Base-by-base conservation (phyloP, 2,113 vertebrate genomes). In the Chaetura pelagica region DNA sequence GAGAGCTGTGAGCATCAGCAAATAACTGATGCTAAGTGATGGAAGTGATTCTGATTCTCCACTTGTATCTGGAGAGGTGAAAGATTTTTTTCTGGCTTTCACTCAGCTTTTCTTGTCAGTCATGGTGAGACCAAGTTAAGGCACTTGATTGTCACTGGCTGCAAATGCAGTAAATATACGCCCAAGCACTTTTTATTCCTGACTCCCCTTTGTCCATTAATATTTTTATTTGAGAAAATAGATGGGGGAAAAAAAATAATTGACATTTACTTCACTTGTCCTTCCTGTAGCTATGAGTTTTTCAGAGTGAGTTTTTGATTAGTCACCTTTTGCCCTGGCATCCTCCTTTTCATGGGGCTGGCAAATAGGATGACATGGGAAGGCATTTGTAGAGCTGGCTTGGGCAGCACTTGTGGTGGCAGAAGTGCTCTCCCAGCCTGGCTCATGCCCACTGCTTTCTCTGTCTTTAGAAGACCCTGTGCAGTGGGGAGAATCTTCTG, bases 1-100 rank as follows among this genome's bases (percentile, higher is more conserved):
- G 73, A 35, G 71, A 69, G 80, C 88, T 94, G 86, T 49, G 90
- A 90, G 73, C 52, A 84, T 64, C 79, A 11, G 4, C 72, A 87
- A 32, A 32, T 9, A 20, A 92, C 38, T 24, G 55, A 59, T 74
- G 82, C 21, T 22, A 75, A 69, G 2, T 9, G 32, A 10, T 75
- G 64, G 57, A 79, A 61, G 26, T 29, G 48, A 64, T 44, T 84
- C 83, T 67, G 62, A 26, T 83, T 23, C 64, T 23, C 64, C 5
- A 14, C 52, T 87, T 66, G 19, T 30, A 23, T 49, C 18, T 68
- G 46, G 61, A 64, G 34, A 76, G 40, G 57, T 51, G 76, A 84
- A 64, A 86, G 52, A 38, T 72, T 63, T 40, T 40, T 59, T 90
- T 21, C 35, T 77, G 64, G 24, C 46, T 82, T 84, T 49, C 38